Conservation (phyloP, 2,113 vertebrate species). For the Pogona vitticeps region DNA sequence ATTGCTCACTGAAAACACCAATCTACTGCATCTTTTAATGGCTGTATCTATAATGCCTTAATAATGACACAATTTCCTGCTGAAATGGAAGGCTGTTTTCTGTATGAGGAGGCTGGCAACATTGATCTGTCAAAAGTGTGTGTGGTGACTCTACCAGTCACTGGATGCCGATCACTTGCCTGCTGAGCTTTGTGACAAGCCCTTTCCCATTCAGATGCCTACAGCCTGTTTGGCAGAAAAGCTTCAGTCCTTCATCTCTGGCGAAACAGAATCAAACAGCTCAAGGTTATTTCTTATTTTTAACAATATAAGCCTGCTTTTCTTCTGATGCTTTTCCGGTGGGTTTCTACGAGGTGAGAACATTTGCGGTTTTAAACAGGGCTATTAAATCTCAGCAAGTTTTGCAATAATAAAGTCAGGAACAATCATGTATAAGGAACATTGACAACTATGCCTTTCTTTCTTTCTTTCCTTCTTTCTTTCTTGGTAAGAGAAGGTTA, state of each 20-base stretch:
- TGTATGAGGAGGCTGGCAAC: conserved; percentile 15
- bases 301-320: background rate
- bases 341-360: background rate
- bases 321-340: background rate
- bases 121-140: conserved; percentile 20
- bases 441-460: too few relatives aligned
- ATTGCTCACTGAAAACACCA: conserved; percentile 11
- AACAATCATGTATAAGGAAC: background rate
- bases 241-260: background rate
- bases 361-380: background rate
- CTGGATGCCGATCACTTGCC: conserved; percentile 27
- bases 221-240: background rate
- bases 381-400: background rate
- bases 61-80: conserved; percentile 25
- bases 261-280: background rate
- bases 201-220: conserved; percentile 25
- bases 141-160: conserved; percentile 33
- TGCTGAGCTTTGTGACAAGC: background rate
- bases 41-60: background rate
- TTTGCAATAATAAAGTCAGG: background rate
- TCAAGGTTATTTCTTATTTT: background rate
- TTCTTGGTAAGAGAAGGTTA: too few relatives aligned
- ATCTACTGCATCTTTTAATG: conserved; percentile 27
- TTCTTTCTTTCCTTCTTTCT: too few relatives aligned
- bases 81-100: background rate